phyloP scores from a whole-genome alignment of 2,113 vertebrate genomes.

The Odontesthes bonariensis region DNA sequence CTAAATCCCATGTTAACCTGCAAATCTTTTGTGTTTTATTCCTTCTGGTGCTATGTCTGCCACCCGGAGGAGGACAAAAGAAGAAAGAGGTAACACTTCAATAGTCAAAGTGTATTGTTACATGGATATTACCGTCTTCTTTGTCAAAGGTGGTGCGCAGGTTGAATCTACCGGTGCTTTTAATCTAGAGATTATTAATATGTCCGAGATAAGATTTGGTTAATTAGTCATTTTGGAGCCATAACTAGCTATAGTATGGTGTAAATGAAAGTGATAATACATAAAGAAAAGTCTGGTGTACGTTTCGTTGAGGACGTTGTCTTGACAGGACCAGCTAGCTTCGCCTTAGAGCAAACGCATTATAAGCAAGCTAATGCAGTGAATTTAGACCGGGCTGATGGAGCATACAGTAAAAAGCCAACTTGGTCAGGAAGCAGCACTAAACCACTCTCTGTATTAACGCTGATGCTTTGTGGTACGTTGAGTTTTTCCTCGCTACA shows the following conservation, averaged over 20 bases:
- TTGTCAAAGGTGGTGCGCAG: background rate
- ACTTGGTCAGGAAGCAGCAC: background rate
- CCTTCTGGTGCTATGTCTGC: conserved; percentile 62
- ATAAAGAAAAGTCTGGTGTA: background rate
- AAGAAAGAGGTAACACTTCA: conserved; percentile 73
- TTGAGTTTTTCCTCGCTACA: background rate
- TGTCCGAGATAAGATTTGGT: background rate
- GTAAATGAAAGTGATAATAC: background rate
- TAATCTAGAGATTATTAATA: conserved; percentile 14
- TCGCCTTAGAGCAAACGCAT: background rate
- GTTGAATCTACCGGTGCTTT: conserved; percentile 12
- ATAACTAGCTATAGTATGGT: background rate
- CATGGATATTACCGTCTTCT: background rate
- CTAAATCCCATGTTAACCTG: conserved; percentile 43
- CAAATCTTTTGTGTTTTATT: conserved; percentile 47
- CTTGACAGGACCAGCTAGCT: background rate
- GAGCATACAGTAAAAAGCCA: background rate
- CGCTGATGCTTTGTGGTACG: background rate
- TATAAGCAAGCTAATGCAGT: background rate
- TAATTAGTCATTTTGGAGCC: background rate
- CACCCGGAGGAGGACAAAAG: conserved; percentile 75
- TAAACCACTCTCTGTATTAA: background rate
- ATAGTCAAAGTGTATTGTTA: background rate
- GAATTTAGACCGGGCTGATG: background rate
- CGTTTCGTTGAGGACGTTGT: background rate